phyloP scores from a whole-genome alignment of 2,797 vertebrate species.

The Mus spretus region DNA sequence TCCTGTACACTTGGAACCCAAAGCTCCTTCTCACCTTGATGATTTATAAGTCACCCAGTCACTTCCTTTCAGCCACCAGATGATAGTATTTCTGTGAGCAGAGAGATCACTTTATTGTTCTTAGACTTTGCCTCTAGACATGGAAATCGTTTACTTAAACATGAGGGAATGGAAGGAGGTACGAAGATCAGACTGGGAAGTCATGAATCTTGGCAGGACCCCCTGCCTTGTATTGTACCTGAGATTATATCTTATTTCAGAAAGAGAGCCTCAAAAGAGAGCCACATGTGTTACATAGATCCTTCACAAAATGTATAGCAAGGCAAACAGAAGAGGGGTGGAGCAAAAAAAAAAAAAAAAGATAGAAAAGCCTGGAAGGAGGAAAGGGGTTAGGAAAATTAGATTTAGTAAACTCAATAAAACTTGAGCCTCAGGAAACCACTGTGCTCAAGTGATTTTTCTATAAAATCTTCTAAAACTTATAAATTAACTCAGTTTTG shows the following conservation, averaged over 20 bases:
- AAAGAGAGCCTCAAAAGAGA: not conserved
- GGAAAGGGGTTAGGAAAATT: not conserved
- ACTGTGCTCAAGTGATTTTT: not conserved
- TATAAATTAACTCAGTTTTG: conserved; percentile 16
- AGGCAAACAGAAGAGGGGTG: not conserved
- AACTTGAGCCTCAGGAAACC: conserved; percentile 12
- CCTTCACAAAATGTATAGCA: not conserved
- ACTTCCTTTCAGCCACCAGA: not conserved
- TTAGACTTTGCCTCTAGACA: conserved; percentile 39
- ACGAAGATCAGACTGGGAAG: not conserved
- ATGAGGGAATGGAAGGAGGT: not conserved
- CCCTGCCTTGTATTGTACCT: not conserved
- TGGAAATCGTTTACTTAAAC: conserved; percentile 34
- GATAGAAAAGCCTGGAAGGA: not conserved
- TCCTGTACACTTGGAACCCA: not conserved
- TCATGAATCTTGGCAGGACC: not conserved
- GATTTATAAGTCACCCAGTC: not conserved
- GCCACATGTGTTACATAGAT: not conserved
- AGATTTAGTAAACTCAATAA: not conserved
- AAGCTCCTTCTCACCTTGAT: not conserved
- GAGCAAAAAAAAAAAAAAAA: not conserved
- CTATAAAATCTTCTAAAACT: conserved; percentile 28
- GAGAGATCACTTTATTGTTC: conserved; percentile 42
- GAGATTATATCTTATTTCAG: not conserved
- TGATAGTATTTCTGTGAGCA: not conserved